A percentile compares a stretch with the other conserved stretches of the same genome.
phyloP scores from a whole-genome alignment of 2,888 invertebrate genomes.

The Polietes domitor region DNA sequence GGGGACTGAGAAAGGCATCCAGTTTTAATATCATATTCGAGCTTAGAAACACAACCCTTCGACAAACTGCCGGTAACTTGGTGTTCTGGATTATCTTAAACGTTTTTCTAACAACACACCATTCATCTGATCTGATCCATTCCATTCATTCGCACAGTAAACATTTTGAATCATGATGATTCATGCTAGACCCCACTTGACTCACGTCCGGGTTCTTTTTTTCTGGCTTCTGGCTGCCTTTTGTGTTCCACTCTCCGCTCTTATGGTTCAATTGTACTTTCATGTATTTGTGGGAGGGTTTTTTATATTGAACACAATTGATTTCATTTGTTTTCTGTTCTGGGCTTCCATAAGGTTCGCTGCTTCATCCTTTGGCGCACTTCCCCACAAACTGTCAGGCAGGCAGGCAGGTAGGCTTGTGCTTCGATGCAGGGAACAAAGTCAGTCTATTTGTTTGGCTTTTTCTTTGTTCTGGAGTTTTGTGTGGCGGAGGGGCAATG shows the following conservation, averaged over 20 bases:
- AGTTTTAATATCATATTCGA: too few relatives aligned
- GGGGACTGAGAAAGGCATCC: too few relatives aligned
- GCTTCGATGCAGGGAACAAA: conserved; percentile 22
- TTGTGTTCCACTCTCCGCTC: background rate
- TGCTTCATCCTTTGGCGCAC: background rate
- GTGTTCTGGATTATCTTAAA: too few relatives aligned
- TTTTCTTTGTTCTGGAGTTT: conserved; percentile 37
- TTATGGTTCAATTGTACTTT: background rate
- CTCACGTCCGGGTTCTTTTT: conserved; percentile 7
- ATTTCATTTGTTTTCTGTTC: conserved; percentile 51
- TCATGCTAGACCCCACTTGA: background rate
- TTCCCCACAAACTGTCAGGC: background rate
- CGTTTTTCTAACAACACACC: too few relatives aligned
- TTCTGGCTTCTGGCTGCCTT: conserved; percentile 10
- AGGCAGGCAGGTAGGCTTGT: background rate
- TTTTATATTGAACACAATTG: conserved; percentile 53
- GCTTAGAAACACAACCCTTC: too few relatives aligned
- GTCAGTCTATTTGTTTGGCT: conserved; percentile 6
- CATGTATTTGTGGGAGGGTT: background rate
- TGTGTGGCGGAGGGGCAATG: background rate
- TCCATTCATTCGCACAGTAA: too few relatives aligned
- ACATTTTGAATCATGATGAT: too few relatives aligned
- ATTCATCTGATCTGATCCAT: too few relatives aligned
- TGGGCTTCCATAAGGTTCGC: background rate
- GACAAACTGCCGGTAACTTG: too few relatives aligned